Base-by-base conservation (phyloP, 2,797 vertebrate genomes). In the Orientallactaga sibirica region DNA sequence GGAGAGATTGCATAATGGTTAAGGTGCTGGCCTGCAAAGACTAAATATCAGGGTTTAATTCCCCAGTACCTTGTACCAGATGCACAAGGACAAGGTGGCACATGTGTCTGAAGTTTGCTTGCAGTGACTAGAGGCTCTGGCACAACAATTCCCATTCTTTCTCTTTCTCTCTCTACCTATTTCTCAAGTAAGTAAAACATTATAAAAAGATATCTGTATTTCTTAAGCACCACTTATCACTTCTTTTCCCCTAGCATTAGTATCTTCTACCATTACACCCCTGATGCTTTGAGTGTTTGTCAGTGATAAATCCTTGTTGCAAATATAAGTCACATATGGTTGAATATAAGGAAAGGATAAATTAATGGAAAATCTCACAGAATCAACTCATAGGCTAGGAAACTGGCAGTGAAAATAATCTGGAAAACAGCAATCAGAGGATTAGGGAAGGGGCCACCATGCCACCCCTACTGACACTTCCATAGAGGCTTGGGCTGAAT, bases 401-500 rank as follows among this genome's bases (percentile, higher is more conserved):
- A 24, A 33, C 10, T 58, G 29, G 6, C 92, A 87, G 14, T 0
- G 61, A 14, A 64, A 64, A 33, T 33, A 62, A 7, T 29, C 15
- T 27, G 75, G 9, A 22, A 15, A 75, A 18, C 7, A 76, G 67
- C 52, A 80, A 76, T 22, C 24, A 3, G 55, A 25, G 18, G 19
- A 75, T 37, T 7, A 70, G 22, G 5, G 1, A 5, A 2, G 5
- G 29, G 33, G 43, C 5, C 10, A 1, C 29, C 4, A 7, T 33
- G 43, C 7, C 71, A 10, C 14, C 18, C 64, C 43, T 79, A 9
- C 7, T 66, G 58, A n/a, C 1, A 3, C 14, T 19, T 41, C 41
- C 20, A 18, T 1, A 0, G 8, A 29, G 15, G 9, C 12, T 33
- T 6, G 16, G 25, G n/a, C 43, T 48, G 1, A 25, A n/a, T 12